A percentile compares a stretch with the other conserved stretches of the same genome.
phyloP scores from a whole-genome alignment of 2,113 vertebrate genomes.

The Epinephelus moara region DNA sequence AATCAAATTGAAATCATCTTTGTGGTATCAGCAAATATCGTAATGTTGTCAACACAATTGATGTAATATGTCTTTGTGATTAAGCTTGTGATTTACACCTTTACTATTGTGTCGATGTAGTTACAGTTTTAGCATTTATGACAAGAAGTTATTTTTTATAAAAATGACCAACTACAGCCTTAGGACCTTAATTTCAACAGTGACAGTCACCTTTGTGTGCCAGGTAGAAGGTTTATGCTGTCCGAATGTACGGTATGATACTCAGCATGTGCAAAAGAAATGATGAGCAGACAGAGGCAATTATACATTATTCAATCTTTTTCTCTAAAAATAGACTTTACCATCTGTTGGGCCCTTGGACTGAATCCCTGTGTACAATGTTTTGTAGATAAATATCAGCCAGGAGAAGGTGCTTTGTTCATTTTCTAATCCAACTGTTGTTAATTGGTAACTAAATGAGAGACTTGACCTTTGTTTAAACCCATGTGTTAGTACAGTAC shows the following conservation, averaged over 20 bases:
- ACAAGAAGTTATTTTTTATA: no score
- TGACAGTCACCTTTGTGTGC: constrained; percentile 6
- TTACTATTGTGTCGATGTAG: no score
- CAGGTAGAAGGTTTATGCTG: constrained; percentile 13
- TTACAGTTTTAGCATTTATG: no score
- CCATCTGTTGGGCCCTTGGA: constrained; percentile 70
- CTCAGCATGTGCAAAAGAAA: constrained; percentile 35
- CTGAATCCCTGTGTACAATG: constrained; percentile 39
- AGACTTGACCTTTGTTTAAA: constrained; percentile 54
- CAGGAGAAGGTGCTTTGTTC: constrained; percentile 50
- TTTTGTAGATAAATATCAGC: constrained; percentile 57
- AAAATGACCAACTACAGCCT: no score
- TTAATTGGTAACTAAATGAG: constrained; percentile 58
- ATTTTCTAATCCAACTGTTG: constrained; percentile 48
- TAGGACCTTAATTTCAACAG: background rate
- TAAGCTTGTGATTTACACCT: no score
- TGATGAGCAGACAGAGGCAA: constrained; percentile 54
- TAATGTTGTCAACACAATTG: no score
- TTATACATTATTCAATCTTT: constrained; percentile 71
- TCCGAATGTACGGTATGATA: background rate
- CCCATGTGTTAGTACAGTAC: constrained; percentile 25
- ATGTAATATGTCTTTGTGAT: no score
- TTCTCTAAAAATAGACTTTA: constrained; percentile 68
- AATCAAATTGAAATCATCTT: no score
- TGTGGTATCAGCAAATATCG: no score